Evolutionary conservation across 2,888 invertebrate genomes (phyloP).

Genomic region (Drosophila fungiperda): DNA sequence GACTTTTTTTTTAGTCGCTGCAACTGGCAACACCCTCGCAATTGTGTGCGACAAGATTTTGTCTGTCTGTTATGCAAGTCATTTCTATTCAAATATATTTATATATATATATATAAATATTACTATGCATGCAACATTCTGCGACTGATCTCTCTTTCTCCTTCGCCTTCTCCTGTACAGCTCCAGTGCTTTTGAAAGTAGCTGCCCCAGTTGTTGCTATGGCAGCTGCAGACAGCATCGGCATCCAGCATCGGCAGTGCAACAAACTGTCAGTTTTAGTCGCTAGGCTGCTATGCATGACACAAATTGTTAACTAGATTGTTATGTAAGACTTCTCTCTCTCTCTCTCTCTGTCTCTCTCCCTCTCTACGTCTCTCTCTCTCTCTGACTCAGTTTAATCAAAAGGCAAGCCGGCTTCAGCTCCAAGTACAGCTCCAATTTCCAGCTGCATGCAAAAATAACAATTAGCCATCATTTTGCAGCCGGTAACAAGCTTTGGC

Average conservation of each 20-base stretch:
- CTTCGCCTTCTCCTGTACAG: constrained; percentile 6
- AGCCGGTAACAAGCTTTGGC: constrained; percentile 52
- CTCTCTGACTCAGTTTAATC: constrained; percentile 43
- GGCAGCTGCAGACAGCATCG: constrained; percentile 38
- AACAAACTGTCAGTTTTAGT: constrained; percentile 52
- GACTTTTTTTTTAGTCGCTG: constrained; percentile 62
- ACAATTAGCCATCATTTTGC: constrained; percentile 75
- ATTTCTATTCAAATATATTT: constrained; percentile 46
- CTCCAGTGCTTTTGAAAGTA: constrained; percentile 69
- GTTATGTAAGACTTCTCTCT: constrained; percentile 70
- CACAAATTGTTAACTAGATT: constrained; percentile 78
- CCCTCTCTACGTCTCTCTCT: constrained; percentile 21
- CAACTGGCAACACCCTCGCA: constrained; percentile 72
- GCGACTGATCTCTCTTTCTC: constrained; percentile 20
- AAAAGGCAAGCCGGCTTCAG: constrained; percentile 46
- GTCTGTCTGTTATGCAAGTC: constrained; percentile 49
- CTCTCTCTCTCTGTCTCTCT: constrained; percentile 29
- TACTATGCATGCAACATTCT: constrained; percentile 35
- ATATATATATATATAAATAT: constrained; percentile 22
- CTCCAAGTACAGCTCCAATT: constrained; percentile 30
- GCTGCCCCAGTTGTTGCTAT: constrained; percentile 49
- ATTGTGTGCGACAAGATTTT: constrained; percentile 43
- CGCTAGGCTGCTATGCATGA: constrained; percentile 66
- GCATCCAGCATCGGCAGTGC: constrained; percentile 17
- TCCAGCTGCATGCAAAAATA: constrained; percentile 64